Base-by-base conservation (phyloP, 2,113 vertebrate species). In the Tamias sibiricus region DNA sequence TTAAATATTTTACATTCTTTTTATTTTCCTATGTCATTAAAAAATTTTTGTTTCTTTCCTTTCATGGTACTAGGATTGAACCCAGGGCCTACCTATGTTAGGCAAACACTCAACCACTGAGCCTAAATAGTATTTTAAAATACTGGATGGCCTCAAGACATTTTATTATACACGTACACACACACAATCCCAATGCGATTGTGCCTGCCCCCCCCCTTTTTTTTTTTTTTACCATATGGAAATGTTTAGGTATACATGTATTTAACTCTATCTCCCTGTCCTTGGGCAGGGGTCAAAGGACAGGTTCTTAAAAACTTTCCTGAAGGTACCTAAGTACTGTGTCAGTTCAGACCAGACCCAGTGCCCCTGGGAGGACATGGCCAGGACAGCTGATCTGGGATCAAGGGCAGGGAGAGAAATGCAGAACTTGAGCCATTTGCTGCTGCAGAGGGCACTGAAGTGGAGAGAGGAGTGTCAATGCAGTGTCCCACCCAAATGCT, bases 1-100 rank as follows among this genome's bases (percentile, higher is more conserved):
- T 84, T 37, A 95, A 95, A 83, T 90, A 83, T 2, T 96, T 79
- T 17, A 47, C 10, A 75, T 90, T 90, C 37, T 68, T 81, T 35
- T 74, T 54, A 57, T 92, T 77, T 94, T 86, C 8, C 79, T 40
- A 68, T 2, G 22, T 79, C 57, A 19, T 72, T 54, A 54, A 72
- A 82, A 93, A 64, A 37, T n/a, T 24, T 71, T 47, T 81, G 44
- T 52, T 28, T 52, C 44, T 3, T 42, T 81, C 42, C n/a, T 47
- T 72, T 72, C 24, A 13, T 6, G 30, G 77, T 30, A 37, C 30
- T 71, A 30, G 47, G 14, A 79, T 44, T 26, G 40, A 59, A 59
- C 13, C n/a, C 66, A n/a, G 64, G 49, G 13, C 64, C 64, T 52
- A 35, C 0, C 28, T 11, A 40, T 20, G 2, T 22, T 49, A 72